Evolutionary conservation across 2,113 vertebrate species (phyloP).

Genomic region (Oreochromis spilurus): DNA sequence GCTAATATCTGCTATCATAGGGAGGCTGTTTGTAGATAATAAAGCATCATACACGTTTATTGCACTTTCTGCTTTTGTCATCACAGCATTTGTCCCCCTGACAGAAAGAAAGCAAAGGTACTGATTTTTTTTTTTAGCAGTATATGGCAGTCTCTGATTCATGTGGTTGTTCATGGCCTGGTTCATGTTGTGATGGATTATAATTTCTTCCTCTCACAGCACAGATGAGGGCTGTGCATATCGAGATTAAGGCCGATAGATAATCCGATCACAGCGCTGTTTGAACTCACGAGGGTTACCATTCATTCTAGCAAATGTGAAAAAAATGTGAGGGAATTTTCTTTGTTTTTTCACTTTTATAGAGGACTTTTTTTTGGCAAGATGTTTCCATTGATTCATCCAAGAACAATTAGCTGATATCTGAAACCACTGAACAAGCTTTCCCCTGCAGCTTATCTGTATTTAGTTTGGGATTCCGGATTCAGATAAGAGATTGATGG

Average conservation of each 20-base stretch:
- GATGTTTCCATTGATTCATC: background rate
- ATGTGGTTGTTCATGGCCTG: too few species aligned
- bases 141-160: background rate
- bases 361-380: background rate
- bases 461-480: background rate
- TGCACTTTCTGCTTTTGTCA: background rate
- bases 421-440: background rate
- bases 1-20: background rate
- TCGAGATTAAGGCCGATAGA: constrained; percentile 69
- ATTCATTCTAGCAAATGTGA: constrained; percentile 24
- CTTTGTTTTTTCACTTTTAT: background rate
- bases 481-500: background rate
- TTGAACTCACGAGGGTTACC: background rate
- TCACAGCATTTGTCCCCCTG: background rate
- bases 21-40: background rate
- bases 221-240: constrained; percentile 50
- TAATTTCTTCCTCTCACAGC: constrained; percentile 31
- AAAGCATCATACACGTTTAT: background rate
- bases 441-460: background rate
- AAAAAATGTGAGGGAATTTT: background rate
- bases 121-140: background rate
- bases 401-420: background rate
- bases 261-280: constrained; percentile 55
- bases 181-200: constrained; percentile 48
- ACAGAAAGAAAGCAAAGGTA: background rate